phyloP scores from a whole-genome alignment of 2,113 vertebrate genomes.

The Odontophorus gujanensis region DNA sequence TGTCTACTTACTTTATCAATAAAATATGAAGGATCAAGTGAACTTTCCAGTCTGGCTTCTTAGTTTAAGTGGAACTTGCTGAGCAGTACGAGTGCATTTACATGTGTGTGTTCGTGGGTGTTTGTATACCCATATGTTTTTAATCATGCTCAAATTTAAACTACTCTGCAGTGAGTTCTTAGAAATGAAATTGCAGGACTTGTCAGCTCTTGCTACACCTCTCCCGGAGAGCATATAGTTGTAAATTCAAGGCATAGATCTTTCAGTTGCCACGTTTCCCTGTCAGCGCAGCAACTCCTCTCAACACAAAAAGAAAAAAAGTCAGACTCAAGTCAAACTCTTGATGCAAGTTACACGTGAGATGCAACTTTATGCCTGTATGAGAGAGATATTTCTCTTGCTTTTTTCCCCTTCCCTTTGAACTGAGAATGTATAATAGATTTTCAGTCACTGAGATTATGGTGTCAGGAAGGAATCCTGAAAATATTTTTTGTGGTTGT shows the following conservation, averaged over 20 bases:
- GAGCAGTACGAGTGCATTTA: neutral
- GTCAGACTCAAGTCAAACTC: neutral
- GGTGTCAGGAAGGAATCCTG: neutral
- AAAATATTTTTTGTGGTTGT: neutral
- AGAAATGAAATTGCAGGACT: neutral
- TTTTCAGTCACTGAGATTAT: neutral
- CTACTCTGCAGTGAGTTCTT: neutral
- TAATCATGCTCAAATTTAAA: neutral
- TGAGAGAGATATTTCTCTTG: neutral
- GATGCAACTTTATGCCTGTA: neutral
- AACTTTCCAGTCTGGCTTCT: neutral
- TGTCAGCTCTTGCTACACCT: neutral
- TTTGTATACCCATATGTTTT: neutral
- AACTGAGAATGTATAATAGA: neutral
- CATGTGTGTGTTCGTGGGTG: neutral
- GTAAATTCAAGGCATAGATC: accelerated
- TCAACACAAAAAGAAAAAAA: neutral
- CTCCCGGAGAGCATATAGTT: neutral
- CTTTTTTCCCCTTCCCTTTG: neutral
- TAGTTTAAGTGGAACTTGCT: constrained; percentile 11
- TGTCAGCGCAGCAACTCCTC: neutral
- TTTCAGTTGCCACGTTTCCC: neutral
- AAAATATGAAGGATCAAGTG: constrained; percentile 11
- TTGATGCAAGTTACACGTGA: neutral
- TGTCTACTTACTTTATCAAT: constrained; percentile 11